Evolutionary conservation across 2,888 invertebrate genomes (phyloP), one percentile per base, ranked within the genome.

Genomic region (Lasioglossum villosulum): DNA sequence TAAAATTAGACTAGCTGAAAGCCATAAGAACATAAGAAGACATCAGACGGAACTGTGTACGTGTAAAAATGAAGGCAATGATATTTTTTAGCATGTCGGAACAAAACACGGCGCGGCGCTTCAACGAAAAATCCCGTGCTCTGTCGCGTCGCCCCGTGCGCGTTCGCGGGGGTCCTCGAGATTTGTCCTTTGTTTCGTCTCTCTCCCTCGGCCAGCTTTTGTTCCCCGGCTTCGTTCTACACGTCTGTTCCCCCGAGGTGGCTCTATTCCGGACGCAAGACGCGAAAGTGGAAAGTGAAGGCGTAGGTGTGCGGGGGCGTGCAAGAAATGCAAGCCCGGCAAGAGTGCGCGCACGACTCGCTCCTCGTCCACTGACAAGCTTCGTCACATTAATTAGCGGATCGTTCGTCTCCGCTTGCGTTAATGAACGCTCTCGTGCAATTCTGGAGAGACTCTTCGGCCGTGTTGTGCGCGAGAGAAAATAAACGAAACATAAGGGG

Each of bases 321-420:
- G 68, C 72, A 86, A 84, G 82, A 80, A 83, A 78, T 52, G 81
- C 78, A 80, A 75, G 78, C 78, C 75, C 30, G 37, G 78, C 48
- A 75, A 74, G 85, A 81, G 88, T 72, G 75, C 52, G 74, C 84
- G 78, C 70, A 39, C 73, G 76, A 74, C 84, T 84, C 68, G 30
- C 19, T 68, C 37, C 86, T 88, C 86, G 89, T 89, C 89, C 86
- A 86, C 85, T 86, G 90, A 86, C 86, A 87, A 88, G 91, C 84
- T 87, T 91, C 87, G 90, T 88, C 86, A 88, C 90, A 90, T 93
- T 92, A 92, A 91, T 93, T 92, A 92, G 87, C 84, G 89, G 78
- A 88, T 89, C 89, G 87, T 85, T 88, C 87, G 85, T 88, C 81
- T 86, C 86, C 80, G 86, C 82, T 73, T 84, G 82, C 84, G 88